A percentile compares a stretch with the other conserved stretches of the same genome.
Conservation (phyloP, 2,113 vertebrate species). For the Cranoglanis bouderius region DNA sequence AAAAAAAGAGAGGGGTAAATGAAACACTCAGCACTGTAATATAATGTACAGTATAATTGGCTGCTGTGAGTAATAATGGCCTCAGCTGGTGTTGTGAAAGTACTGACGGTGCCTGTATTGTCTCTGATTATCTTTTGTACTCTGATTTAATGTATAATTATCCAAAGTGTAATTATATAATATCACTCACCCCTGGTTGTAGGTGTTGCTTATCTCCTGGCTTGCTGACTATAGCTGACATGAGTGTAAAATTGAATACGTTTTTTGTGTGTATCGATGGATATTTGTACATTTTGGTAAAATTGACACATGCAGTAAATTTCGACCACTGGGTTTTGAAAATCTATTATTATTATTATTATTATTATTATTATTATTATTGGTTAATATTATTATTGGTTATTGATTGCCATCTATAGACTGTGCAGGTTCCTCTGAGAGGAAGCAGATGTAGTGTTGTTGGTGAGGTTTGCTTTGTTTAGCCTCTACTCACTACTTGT, state of each 20-base stretch:
- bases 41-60: not conserved
- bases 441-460: slow-evolving; percentile 1
- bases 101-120: not conserved
- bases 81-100: not conserved
- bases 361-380: not conserved
- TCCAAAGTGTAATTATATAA: not conserved
- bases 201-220: not conserved
- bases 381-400: not conserved
- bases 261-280: not conserved
- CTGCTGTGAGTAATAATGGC: not conserved
- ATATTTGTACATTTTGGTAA: not conserved
- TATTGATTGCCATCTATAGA: not conserved
- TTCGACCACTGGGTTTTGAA: too few species aligned
- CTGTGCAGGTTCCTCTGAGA: not conserved
- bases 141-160: not conserved
- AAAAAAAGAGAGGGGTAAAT: not conserved
- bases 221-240: too few species aligned
- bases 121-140: not conserved
- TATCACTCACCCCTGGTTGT: not conserved
- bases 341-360: not conserved
- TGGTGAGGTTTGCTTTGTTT: slow-evolving; percentile 29
- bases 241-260: not conserved
- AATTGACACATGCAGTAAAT: not conserved
- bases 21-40: not conserved
- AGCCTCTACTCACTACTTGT: not conserved